Base-by-base conservation (phyloP, 2,113 vertebrate genomes). In the Paracanthobrama guichenoti region DNA sequence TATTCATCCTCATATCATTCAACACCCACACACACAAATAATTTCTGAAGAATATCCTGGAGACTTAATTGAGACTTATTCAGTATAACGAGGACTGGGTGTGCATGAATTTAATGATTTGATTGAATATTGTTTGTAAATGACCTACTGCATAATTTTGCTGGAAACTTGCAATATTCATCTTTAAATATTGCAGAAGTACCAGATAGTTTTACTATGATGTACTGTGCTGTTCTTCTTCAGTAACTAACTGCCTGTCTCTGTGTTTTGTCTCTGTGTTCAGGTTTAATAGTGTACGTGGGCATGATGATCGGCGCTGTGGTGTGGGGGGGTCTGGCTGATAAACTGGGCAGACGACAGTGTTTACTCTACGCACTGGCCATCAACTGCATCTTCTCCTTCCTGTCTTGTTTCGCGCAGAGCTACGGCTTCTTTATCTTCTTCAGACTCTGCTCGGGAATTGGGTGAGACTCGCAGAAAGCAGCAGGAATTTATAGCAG, bases 281-380 rank as follows among this genome's bases (percentile, higher is more conserved):
- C 91, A 96, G 98, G 98, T 73, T 89, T 99, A 85, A 96, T 99
- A 86, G 98, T 99, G 90, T 99, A 99, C 82, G 90, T 98, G 79
- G 96, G 97, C 86, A 99, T 99, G 98, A 98, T 99, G 98, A 92
- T 96, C 8, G 98, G 98, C 0, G 96, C 98, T 12, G 89, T 99
- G 64, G 80, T 97, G 79, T 96, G 97, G 95, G 98, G 98, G 0
- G 97, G 97, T 85, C 95, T 99, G 20, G 96, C 96, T 35, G 98
- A 99, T 71, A 98, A 97, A 83, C 93, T 98, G 93, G 98, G 98
- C 66, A 95, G 98, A 87, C 96, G 95, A 91, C 94, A 95, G 90
- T 97, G 95, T 93, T 96, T 99, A 89, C 95, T 96, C 90, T 94
- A 96, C 74, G 96, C 96, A 10, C 95, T 99, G 88, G 81, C 94